Percentiles rank a stretch among this genome's conserved stretches.
Conservation (phyloP, 2,797 vertebrate genomes). For the Sebastes vulpes region DNA sequence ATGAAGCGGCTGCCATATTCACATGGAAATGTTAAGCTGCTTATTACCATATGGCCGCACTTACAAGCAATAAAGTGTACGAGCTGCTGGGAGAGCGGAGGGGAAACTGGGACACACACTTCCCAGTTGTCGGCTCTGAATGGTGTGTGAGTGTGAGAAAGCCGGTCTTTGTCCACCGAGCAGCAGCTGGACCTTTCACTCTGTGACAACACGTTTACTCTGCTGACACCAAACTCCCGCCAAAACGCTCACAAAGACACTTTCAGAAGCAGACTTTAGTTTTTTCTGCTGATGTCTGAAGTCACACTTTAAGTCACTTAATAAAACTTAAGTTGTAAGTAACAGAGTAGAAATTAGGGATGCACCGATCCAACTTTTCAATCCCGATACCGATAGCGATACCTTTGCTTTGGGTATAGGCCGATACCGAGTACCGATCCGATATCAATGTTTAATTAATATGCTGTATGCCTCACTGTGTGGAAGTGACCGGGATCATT, state of each 20-base stretch:
- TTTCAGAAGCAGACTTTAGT: background rate
- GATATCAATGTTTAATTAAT: too few relatives aligned
- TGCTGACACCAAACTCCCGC: background rate
- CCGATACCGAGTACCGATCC: too few relatives aligned
- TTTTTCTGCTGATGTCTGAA: background rate
- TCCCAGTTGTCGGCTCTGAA: background rate
- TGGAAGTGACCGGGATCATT: too few relatives aligned
- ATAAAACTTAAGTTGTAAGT: background rate
- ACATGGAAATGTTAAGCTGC: conserved; percentile 37
- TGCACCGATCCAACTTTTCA: too few relatives aligned
- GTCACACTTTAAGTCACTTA: background rate
- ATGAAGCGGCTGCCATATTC: conserved; percentile 15
- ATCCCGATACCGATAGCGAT: too few relatives aligned
- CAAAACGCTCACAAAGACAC: background rate
- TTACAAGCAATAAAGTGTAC: background rate
- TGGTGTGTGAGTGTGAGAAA: conserved; percentile 7
- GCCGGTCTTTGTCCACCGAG: conserved; percentile 17
- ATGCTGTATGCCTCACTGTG: too few relatives aligned
- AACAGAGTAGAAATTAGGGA: too few relatives aligned
- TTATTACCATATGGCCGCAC: conserved; percentile 33
- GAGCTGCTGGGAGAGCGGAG: conserved; percentile 6
- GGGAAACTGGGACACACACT: conserved; percentile 16
- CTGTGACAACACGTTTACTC: background rate
- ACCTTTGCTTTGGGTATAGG: too few relatives aligned
- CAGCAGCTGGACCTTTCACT: conserved; percentile 39